Evolutionary conservation across 2,797 vertebrate species (phyloP), one percentile per base, ranked within the genome.

Genomic region (Sphenodon punctatus): DNA sequence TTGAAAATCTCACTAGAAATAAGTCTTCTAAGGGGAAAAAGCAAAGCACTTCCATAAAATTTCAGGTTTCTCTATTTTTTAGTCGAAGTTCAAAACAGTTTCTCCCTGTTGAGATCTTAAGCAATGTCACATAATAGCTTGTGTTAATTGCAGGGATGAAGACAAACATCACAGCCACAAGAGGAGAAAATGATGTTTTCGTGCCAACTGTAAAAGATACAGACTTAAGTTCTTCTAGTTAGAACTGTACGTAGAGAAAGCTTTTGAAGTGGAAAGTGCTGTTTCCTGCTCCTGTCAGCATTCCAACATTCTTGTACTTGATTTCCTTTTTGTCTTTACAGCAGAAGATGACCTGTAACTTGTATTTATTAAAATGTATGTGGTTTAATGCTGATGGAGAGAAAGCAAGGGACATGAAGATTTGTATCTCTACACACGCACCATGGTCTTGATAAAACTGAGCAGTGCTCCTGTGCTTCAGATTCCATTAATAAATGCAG

Each of bases 141-240:
- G 7, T 15, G 69, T 87, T 79, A 80, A 4, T 95, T 95, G 85
- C 90, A 99, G 98, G 89, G 96, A 97, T 65, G 97, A 97, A n/a
- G 96, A 96, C 30, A 96, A 93, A 80, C 96, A 94, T 67, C 95
- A 94, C 46, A 94, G 94, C 79, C 96, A 96, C 69, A 97, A 93
- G 97, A 97, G 92, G 97, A 97, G 93, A 96, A 97, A 97, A 90
- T 93, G 78, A 63, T 89, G 16, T 71, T 71, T 1, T 17, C 45
- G n/a, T 76, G 43, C 51, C 84, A 23, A 78, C 25, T 48, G 6
- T 88, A n/a, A 67, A 22, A 74, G 56, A 13, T 9, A 23, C 30
- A 42, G n/a, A 53, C 41, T 58, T 63, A 38, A 9, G 16, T 14
- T 25, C 59, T 55, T 86, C 10, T 19, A n/a, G 45, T 34, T 42